Evolutionary conservation across 2,888 invertebrate species (phyloP), one percentile per base, ranked within the genome.

Genomic region (Eulithis prunata): DNA sequence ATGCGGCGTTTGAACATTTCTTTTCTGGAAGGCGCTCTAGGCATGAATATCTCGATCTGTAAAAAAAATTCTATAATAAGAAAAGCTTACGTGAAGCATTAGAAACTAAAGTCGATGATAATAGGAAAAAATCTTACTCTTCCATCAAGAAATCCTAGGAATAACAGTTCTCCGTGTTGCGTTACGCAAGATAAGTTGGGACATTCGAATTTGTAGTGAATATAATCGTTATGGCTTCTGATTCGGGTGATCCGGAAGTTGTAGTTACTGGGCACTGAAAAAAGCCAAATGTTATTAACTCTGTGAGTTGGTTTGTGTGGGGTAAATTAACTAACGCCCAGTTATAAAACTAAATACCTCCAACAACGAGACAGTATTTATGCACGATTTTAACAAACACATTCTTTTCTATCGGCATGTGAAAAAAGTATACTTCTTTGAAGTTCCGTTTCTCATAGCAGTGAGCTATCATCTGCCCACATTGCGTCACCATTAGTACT

Each of bases 71-170:
- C 21, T 21, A 21, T 21, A 21, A 21, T 21, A 21, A 21, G 21
- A 21, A 21, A 21, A 21, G 21, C 21, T 21, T 21, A 1, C 21
- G 21, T 21, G 21, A 21, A 21, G 21, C 21, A 21, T 21, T 32
- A 32, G 32, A 6, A 32, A 32, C 49, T 28, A 38, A 38, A 14
- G 11, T 38, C 2, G 8, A 41, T 5, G 10, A 5, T 41, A 38
- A 14, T 38, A 12, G 12, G 38, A 47, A 5, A 38, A 49, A 38
- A 28, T 5, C 77, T 65, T 68, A 89, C 90, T 74, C 70, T 77
- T 64, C 89, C 90, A 72, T 83, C 76, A 13, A 71, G 70, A 66
- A 74, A 87, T 45, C 88, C 90, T 0, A 88, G 68, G 4, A 89
- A 57, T 45, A 89, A 47, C 7, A 84, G 57, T 11, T 84, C 78